phyloP scores from a whole-genome alignment of 2,113 vertebrate species.

The Sinocyclocheilus anshuiensis region DNA sequence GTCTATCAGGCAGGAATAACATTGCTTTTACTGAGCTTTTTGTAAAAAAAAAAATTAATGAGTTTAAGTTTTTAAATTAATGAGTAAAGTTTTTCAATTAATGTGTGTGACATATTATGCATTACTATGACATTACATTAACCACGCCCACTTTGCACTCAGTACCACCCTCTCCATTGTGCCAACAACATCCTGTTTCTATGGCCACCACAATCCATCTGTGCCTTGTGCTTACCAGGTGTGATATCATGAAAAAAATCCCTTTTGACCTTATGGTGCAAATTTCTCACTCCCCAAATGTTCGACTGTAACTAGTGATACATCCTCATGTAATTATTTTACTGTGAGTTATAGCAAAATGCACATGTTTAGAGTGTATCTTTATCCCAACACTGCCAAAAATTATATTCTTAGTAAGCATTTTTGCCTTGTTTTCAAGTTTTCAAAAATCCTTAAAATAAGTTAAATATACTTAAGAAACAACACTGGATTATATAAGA shows the following conservation, averaged over 20 bases:
- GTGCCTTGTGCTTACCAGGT: constrained; percentile 13
- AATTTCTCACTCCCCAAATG: constrained; percentile 12
- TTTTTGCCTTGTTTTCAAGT: too few relatives aligned
- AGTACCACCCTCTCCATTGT: neutral
- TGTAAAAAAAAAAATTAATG: too few relatives aligned
- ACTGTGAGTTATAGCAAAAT: neutral
- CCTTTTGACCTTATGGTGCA: constrained; percentile 8
- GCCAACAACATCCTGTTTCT: neutral
- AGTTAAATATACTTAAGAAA: too few relatives aligned
- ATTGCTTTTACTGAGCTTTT: neutral
- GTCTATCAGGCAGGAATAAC: neutral
- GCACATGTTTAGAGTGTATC: neutral
- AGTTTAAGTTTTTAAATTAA: too few relatives aligned
- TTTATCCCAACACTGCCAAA: neutral
- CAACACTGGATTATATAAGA: neutral
- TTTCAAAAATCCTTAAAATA: too few relatives aligned
- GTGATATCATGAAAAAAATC: constrained; percentile 19
- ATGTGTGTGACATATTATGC: neutral
- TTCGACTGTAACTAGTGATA: neutral
- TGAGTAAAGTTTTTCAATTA: too few relatives aligned
- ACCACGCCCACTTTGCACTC: neutral
- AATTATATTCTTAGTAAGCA: too few relatives aligned
- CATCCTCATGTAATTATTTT: neutral
- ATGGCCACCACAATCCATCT: constrained; percentile 11
- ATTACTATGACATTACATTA: too few relatives aligned